Evolutionary conservation across 2,888 invertebrate species (phyloP), one percentile per base, ranked within the genome.

Genomic region (Melitaea athalia): DNA sequence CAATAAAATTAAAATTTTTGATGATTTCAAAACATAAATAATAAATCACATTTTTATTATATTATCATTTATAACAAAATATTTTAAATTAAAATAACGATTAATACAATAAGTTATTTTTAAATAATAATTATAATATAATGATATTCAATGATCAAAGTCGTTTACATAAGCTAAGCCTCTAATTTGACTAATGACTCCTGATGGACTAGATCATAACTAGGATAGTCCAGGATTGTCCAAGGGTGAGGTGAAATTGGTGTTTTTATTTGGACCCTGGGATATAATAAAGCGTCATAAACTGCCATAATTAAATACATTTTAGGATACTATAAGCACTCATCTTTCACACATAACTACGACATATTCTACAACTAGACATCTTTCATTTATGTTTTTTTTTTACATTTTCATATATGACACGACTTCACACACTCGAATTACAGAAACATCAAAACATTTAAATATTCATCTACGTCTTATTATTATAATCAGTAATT

Each of bases 261-360:
- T 91, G 91, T 91, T 89, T 55, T 83, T 75, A 62, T 78, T 91
- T 92, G 90, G 91, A 91, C 90, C 92, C 92, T 88, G 90, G 91
- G 88, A 79, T 84, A 81, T 68, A 61, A 79, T 77, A 79, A 78
- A 73, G 76, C 75, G 66, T 73, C 74, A 73, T 62, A 72, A 71
- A 61, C 66, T 59, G 72, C 52, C 67, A 42, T 50, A 64, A 71
- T 64, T 71, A 67, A 67, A 55, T 55, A 31, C n/a, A 5, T 52
- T 52, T 33, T 33, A 69, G 49, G 67, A 63, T 63, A 59, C 57
- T 65, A 49, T 59, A 67, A 63, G 59, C 33, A 62, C 33, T 47
- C 42, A 52, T 55, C 59, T 59, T 64, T 68, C 52, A 49, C 47
- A 38, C 31, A 67, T 52, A 66, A 61, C 72, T 68, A 72, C 55